Base-by-base conservation (phyloP, 2,113 vertebrate species). In the Onychostruthus taczanowskii region DNA sequence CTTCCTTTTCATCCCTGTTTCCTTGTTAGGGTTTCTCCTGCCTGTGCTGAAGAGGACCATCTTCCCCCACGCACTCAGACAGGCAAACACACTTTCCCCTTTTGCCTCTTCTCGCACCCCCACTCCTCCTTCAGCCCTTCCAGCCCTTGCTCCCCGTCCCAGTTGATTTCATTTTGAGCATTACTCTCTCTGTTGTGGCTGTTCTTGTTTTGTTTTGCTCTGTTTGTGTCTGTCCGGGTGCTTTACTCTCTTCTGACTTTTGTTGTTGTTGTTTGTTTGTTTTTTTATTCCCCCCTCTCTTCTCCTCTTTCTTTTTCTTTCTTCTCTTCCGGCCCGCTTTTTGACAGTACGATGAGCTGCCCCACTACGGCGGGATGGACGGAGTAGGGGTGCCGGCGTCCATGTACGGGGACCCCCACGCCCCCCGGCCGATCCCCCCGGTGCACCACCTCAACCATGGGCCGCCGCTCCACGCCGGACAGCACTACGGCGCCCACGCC, bases 331-430 rank as follows among this genome's bases (percentile, higher is more conserved):
- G 96, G 91, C 89, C 97, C 98, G 87, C 94, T 94, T 92, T 87
- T 96, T 96, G 97, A 97, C 98, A 99, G 99, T 99, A 99, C 99
- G 99, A 99, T 99, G 99, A 99, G 98, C 98, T 99, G 98, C 99
- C 99, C 98, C 99, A 99, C 97, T 99, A 99, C 98, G 99, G 99
- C 98, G 99, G 99, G 97, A 99, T 99, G 99, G 99, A 99, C 98
- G 99, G 99, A 98, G 98, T 99, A 97, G 99, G 99, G 97, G 99
- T 99, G 94, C 98, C 99, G 93, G 98, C 99, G 94, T 99, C 99
- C 94, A 99, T 99, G 99, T 99, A 99, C 98, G 99, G 99, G 98
- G 99, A 99, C 98, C 99, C 99, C 94, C 99, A 99, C 93, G 99
- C 98, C 83, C 99, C 99, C 91, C 99, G 99, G 97, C 99, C 99